phyloP scores from a whole-genome alignment of 1,140 invertebrate genomes.

The Dicyema japonicum region DNA sequence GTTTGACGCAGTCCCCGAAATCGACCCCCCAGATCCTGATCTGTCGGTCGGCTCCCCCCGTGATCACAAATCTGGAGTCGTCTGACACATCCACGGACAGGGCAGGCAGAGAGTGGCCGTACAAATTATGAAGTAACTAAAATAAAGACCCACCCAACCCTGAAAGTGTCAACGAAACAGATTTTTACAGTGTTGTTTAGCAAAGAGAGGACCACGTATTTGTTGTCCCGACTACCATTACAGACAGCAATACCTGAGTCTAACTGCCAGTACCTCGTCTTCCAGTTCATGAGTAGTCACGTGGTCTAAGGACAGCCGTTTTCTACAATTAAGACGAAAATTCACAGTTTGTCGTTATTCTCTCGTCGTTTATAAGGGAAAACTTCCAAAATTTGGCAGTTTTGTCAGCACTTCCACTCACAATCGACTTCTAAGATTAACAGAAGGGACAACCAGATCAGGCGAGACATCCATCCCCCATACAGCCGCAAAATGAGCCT shows the following conservation, averaged over 20 bases:
- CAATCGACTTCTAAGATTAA: constrained; percentile 29
- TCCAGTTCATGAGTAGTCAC: constrained; percentile 45
- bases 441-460: no score
- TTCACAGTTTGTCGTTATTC: constrained; percentile 2
- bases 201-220: constrained; percentile 52
- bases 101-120: constrained; percentile 78
- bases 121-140: constrained; percentile 64
- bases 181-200: constrained; percentile 73
- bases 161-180: constrained; percentile 64
- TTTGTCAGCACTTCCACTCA: constrained; percentile 49
- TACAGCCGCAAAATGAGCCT: no score
- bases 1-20: constrained; percentile 58
- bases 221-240: constrained; percentile 35
- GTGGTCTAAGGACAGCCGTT: constrained; percentile 42
- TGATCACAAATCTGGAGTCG: constrained; percentile 53
- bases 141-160: constrained; percentile 28
- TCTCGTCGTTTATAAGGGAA: constrained; percentile 28
- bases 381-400: constrained; percentile 74
- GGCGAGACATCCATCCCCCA: no score
- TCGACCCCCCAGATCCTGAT: constrained; percentile 91
- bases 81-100: constrained; percentile 63
- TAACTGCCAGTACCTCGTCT: constrained; percentile 45
- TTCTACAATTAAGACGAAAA: constrained; percentile 11
- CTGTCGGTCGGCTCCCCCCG: constrained; percentile 68
- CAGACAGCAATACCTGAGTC: constrained; percentile 14